Evolutionary conservation across 2,888 invertebrate species (phyloP).

Genomic region (Lomographa bimaculata): DNA sequence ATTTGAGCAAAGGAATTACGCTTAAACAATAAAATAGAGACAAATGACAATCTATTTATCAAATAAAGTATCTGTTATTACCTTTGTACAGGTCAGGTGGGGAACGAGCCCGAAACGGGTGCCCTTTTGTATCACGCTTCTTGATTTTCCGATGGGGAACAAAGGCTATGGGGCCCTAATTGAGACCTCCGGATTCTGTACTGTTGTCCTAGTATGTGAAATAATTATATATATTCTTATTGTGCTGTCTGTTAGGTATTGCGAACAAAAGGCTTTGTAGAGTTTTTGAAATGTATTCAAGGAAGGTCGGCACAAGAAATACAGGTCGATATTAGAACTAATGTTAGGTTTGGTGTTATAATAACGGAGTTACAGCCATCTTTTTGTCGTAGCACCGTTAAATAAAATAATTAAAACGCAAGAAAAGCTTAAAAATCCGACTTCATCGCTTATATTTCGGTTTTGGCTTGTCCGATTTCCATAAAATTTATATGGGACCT

Average conservation of each 20-base stretch:
- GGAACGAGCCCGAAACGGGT: slow-evolving; percentile 53
- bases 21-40: slow-evolving; percentile 33
- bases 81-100: slow-evolving; percentile 53
- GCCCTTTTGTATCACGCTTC: slow-evolving; percentile 49
- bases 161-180: slow-evolving; percentile 54
- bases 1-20: slow-evolving; percentile 1
- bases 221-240: slow-evolving; percentile 5
- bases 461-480: too few species aligned
- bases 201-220: slow-evolving; percentile 21
- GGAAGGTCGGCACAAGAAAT: too few species aligned
- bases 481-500: too few species aligned
- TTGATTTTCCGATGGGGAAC: slow-evolving; percentile 68
- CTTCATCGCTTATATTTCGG: too few species aligned
- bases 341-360: too few species aligned
- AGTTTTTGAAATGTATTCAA: slow-evolving; percentile 7
- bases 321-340: too few species aligned
- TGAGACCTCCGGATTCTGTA: slow-evolving; percentile 50
- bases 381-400: too few species aligned
- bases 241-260: slow-evolving; percentile 11
- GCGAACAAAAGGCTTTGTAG: slow-evolving; percentile 10
- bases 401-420: too few species aligned
- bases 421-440: too few species aligned
- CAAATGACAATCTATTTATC: slow-evolving; percentile 53
- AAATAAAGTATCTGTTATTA: slow-evolving; percentile 65
- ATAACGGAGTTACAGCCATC: too few species aligned